Percentiles rank a stretch among this genome's conserved stretches.
These are phyloP conservation scores for Protobothrops mucrosquamatus DNA, from an alignment of 2,113 vertebrate genomes.

Conservation along the genomic window DNA sequence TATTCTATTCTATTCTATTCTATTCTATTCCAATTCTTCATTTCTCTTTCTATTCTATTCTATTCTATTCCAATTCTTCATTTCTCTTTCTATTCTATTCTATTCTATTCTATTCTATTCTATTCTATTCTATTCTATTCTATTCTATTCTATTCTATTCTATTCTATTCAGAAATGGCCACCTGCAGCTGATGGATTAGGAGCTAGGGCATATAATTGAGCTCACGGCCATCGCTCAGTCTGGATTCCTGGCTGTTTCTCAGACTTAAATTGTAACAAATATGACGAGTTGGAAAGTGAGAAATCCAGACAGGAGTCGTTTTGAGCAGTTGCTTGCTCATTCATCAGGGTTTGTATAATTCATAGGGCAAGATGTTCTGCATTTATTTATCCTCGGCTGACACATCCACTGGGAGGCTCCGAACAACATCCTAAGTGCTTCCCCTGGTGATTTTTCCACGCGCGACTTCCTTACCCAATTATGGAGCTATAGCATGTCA, in stretches of 20 bases:
- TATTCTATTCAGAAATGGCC: no score
- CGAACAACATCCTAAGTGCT: conserved; percentile 5
- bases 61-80: no score
- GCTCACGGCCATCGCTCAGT: no score
- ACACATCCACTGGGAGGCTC: not conserved
- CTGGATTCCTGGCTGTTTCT: conserved; percentile 13
- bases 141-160: no score
- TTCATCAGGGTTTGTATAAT: not conserved
- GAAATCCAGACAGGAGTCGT: not conserved
- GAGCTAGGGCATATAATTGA: no score
- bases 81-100: no score
- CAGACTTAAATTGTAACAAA: conserved; percentile 28
- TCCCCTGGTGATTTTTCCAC: not conserved
- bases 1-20: no score
- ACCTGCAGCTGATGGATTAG: no score
- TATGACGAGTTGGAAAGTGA: conserved; percentile 12
- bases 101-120: no score
- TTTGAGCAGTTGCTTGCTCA: not conserved
- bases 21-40: no score
- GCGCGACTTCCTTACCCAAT: not conserved
- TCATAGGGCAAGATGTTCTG: conserved; percentile 2
- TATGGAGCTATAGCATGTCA: not conserved
- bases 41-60: no score
- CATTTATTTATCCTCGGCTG: not conserved
- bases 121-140: no score